phyloP scores from a whole-genome alignment of 2,888 invertebrate species.

The Falcaria lacertinaria region DNA sequence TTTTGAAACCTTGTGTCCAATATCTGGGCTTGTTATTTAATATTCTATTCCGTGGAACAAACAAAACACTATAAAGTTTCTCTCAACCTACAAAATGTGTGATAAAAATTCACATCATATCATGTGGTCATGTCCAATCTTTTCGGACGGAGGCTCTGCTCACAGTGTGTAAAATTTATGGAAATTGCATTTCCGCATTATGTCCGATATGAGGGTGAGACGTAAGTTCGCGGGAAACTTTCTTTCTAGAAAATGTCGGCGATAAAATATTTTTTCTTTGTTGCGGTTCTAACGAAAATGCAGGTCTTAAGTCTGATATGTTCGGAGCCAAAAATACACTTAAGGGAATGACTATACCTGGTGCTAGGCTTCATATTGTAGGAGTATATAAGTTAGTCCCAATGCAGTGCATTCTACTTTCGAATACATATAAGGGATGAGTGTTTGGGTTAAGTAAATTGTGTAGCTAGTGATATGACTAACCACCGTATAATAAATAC shows the following conservation, averaged over 20 bases:
- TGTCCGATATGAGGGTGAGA: conserved; percentile 55
- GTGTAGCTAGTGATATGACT: no score
- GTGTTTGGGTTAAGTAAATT: no score
- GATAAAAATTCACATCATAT: conserved; percentile 24
- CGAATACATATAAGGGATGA: no score
- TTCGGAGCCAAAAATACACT: neutral
- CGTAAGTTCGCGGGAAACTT: conserved; percentile 36
- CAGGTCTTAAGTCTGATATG: neutral
- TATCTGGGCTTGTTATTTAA: neutral
- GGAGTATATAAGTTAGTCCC: no score
- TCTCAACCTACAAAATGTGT: conserved; percentile 6
- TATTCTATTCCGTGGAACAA: neutral
- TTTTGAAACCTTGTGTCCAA: neutral
- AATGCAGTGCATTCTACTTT: no score
- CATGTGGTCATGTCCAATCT: conserved; percentile 69
- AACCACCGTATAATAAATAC: no score
- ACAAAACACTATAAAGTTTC: neutral
- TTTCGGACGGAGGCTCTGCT: conserved; percentile 66
- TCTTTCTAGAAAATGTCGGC: conserved; percentile 26
- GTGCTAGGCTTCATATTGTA: no score
- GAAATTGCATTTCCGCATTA: conserved; percentile 76
- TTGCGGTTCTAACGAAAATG: neutral
- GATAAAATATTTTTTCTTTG: conserved; percentile 11
- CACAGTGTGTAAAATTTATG: conserved; percentile 78
- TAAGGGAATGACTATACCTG: no score